Evolutionary conservation across 2,113 vertebrate genomes (phyloP).

Genomic region (Turnix velox): DNA sequence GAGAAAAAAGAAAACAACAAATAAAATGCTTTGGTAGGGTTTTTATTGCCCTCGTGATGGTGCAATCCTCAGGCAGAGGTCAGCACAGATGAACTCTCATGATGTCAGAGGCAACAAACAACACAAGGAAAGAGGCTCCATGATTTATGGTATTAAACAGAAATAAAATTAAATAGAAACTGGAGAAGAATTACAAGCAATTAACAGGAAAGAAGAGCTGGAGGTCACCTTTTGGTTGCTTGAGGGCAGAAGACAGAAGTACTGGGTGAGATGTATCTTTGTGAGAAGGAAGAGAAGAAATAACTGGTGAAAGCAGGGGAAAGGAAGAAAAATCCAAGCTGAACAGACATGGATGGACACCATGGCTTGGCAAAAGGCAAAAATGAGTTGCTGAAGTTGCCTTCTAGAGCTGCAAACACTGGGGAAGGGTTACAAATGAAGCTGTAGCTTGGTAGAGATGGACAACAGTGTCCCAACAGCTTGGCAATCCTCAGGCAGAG

Average conservation of each 20-base stretch:
- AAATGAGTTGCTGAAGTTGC: not conserved
- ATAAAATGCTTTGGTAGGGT: not conserved
- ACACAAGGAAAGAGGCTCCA: not conserved
- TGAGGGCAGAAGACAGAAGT: not conserved
- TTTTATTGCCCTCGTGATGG: not conserved
- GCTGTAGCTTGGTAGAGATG: too few relatives aligned
- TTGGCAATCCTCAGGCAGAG: not conserved
- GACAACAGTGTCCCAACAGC: not conserved
- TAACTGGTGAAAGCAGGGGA: not conserved
- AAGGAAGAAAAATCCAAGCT: not conserved
- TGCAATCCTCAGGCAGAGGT: not conserved
- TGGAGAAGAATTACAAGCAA: not conserved
- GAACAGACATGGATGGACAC: not conserved
- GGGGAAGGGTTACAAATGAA: not conserved
- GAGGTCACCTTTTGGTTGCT: not conserved
- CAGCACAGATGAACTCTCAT: not conserved
- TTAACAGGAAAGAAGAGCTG: not conserved
- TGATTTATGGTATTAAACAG: not conserved
- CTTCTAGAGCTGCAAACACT: not conserved
- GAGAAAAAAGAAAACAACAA: too few relatives aligned
- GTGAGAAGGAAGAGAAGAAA: not conserved
- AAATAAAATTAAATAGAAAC: not conserved
- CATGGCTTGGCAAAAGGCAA: not conserved
- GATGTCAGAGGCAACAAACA: not conserved
- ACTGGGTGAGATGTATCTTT: not conserved